phyloP scores from a whole-genome alignment of 2,888 invertebrate species.

The Syrphus vitripennis region DNA sequence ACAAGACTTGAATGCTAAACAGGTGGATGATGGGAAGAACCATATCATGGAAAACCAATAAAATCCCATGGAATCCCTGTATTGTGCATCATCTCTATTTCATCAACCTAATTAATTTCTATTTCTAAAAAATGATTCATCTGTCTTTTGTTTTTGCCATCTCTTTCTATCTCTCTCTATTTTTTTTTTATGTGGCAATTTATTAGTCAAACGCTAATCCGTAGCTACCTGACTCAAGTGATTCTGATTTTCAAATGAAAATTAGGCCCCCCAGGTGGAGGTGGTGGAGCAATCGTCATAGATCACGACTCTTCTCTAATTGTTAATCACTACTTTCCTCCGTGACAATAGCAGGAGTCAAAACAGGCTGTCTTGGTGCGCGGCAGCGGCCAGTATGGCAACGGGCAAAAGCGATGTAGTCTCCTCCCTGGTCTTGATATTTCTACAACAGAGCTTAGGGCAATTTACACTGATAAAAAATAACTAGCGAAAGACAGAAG shows the following conservation, averaged over 20 bases:
- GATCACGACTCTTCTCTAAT: slow-evolving; percentile 65
- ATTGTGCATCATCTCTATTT: slow-evolving; percentile 3
- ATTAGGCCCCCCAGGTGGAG: slow-evolving; percentile 31
- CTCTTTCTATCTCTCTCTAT: background rate
- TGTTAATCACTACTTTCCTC: slow-evolving; percentile 61
- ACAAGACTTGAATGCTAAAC: slow-evolving; percentile 43
- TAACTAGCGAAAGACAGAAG: background rate
- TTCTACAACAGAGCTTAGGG: background rate
- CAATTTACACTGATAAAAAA: background rate
- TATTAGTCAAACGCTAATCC: slow-evolving; percentile 52
- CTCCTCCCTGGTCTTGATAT: slow-evolving; percentile 11
- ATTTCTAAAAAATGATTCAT: background rate
- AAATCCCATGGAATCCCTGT: slow-evolving; percentile 9
- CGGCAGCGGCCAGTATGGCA: background rate
- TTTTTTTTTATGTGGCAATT: slow-evolving; percentile 13
- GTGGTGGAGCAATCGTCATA: slow-evolving; percentile 63
- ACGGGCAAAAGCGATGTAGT: background rate
- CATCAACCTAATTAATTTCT: slow-evolving; percentile 60
- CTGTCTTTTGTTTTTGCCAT: too few relatives aligned
- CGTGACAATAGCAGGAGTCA: slow-evolving; percentile 62
- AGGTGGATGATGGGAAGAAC: slow-evolving; percentile 28
- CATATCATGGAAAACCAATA: background rate
- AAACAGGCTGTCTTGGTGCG: slow-evolving; percentile 17
- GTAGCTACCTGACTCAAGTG: slow-evolving; percentile 44
- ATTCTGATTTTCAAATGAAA: slow-evolving; percentile 33